Percentiles rank a stretch among this genome's conserved stretches.
phyloP scores from a whole-genome alignment of 53 echinoderm and acorn worm species.

The Zoroaster sp. region DNA sequence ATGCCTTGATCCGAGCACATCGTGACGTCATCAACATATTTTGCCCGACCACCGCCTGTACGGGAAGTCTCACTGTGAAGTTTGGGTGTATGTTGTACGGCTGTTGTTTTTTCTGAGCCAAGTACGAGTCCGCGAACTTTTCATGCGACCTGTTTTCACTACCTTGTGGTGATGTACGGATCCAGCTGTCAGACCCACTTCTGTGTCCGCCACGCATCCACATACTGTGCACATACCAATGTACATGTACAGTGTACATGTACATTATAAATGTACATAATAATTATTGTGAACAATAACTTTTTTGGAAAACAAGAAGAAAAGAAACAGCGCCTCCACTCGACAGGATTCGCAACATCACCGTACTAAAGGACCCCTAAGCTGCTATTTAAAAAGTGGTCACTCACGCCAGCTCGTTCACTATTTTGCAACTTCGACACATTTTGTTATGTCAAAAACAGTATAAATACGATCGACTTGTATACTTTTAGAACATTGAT shows the following conservation, averaged over 20 bases:
- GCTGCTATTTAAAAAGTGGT: slow-evolving; percentile 48
- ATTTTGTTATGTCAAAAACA: slow-evolving; percentile 29
- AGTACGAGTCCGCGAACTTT: neutral
- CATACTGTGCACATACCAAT: neutral
- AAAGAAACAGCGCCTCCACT: slow-evolving; percentile 21
- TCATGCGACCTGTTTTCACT: neutral
- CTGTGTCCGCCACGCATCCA: neutral
- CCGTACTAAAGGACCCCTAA: neutral
- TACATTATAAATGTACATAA: too few relatives aligned
- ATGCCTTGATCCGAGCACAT: neutral
- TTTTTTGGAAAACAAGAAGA: neutral
- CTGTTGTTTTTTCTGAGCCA: neutral
- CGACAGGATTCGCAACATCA: neutral
- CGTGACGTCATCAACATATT: neutral
- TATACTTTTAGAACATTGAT: neutral
- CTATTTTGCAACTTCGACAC: slow-evolving; percentile 46
- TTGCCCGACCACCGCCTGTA: neutral
- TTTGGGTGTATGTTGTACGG: neutral
- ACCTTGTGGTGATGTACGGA: too few relatives aligned
- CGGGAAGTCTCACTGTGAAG: neutral
- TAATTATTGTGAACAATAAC: too few relatives aligned
- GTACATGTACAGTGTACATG: neutral
- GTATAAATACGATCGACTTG: slow-evolving; percentile 23
- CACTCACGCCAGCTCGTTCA: slow-evolving; percentile 46
- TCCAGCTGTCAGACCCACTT: neutral